Conservation (phyloP, 2,888 invertebrate species). For the Volucella bombylans region DNA sequence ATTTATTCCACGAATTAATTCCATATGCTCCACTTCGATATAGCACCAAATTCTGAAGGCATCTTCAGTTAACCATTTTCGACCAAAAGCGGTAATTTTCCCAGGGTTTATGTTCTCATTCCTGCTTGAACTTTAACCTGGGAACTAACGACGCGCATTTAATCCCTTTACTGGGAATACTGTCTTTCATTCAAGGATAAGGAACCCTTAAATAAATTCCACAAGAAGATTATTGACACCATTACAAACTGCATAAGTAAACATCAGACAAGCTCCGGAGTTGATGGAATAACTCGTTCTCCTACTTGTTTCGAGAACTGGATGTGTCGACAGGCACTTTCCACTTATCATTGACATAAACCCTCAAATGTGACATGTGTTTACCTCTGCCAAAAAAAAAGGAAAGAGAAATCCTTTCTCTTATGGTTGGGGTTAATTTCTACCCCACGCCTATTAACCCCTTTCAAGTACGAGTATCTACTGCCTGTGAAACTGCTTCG, state of each 20-base stretch:
- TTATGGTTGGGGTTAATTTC: conserved; percentile 40
- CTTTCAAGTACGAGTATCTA: neutral
- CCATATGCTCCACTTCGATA: neutral
- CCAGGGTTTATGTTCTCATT: conserved; percentile 50
- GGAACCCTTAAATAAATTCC: conserved; percentile 71
- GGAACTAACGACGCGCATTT: conserved; percentile 42
- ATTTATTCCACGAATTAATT: neutral
- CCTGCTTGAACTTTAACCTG: conserved; percentile 54
- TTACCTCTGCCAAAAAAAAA: conserved; percentile 21
- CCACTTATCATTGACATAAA: conserved; percentile 56
- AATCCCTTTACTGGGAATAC: conserved; percentile 33
- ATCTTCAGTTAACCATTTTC: conserved; percentile 10
- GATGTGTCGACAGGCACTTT: conserved; percentile 64
- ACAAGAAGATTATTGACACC: conserved; percentile 73
- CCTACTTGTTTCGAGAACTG: conserved; percentile 21
- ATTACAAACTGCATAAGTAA: conserved; percentile 72
- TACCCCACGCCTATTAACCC: conserved; percentile 35
- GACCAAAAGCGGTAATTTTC: conserved; percentile 13
- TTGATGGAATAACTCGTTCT: conserved; percentile 27
- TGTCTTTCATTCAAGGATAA: conserved; percentile 53
- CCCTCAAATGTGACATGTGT: conserved; percentile 56
- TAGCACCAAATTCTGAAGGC: conserved; percentile 32
- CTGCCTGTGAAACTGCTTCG: neutral
- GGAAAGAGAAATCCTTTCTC: conserved; percentile 3
- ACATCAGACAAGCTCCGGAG: conserved; percentile 53